Conservation (phyloP, 1,140 invertebrate species). For the Linepithema humile region DNA sequence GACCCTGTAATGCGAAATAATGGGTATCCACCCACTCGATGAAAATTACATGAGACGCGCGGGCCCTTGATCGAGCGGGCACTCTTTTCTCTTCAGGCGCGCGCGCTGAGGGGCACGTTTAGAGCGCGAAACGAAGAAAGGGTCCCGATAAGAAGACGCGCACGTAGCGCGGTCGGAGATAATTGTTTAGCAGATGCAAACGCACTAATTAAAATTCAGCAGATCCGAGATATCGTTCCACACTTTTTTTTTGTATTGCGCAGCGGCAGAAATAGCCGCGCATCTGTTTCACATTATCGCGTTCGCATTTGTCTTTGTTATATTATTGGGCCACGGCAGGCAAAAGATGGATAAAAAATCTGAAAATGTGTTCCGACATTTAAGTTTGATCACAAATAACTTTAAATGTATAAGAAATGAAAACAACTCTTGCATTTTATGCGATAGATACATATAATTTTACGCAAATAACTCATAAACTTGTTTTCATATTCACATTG, state of each 20-base stretch:
- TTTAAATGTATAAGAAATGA: not conserved
- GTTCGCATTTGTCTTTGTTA: not conserved
- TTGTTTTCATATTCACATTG: not conserved
- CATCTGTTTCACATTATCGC: not conserved
- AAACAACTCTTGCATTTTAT: not conserved
- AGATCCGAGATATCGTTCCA: slow-evolving; percentile 41
- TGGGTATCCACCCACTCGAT: slow-evolving; percentile 74
- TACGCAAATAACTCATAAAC: too few relatives aligned
- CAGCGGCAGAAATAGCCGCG: not conserved
- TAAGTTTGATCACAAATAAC: not conserved
- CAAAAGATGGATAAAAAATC: not conserved
- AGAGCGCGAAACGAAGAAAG: slow-evolving; percentile 26
- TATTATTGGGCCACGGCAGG: not conserved
- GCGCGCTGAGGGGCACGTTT: slow-evolving; percentile 39
- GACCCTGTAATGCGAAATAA: slow-evolving; percentile 73
- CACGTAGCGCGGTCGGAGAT: slow-evolving; percentile 20
- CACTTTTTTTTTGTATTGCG: not conserved
- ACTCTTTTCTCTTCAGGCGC: not conserved
- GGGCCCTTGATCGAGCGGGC: slow-evolving; percentile 7
- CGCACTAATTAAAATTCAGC: slow-evolving; percentile 63
- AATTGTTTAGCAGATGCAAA: slow-evolving; percentile 66
- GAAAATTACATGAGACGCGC: slow-evolving; percentile 71
- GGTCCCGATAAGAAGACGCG: not conserved
- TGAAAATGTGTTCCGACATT: not conserved
- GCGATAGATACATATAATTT: not conserved